Base-by-base conservation (phyloP, 1,140 invertebrate genomes). In the Uloborus diversus region DNA sequence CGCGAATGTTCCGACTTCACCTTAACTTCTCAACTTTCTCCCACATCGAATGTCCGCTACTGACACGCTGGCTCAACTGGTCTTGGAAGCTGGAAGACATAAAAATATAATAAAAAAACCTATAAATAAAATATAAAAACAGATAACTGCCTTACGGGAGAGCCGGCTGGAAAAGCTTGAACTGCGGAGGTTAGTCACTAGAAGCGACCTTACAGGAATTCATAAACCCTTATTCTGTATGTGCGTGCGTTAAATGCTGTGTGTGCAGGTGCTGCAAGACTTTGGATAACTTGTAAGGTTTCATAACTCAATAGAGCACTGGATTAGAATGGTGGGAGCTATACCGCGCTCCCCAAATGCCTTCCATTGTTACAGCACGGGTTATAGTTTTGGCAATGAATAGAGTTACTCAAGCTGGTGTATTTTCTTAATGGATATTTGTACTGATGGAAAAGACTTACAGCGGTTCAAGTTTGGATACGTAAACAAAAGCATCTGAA, bases 271-370 rank as follows among this genome's bases (percentile, higher is more conserved):
- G 68, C 53, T 14, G 69, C 17, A 7, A 5, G 9, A 7, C 49
- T n/a, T 20, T 53, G 13, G 23, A 20, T n/a, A 2, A 42, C 30
- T 73, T 73, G 70, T 61, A 73, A 49, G 70, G 70, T 17, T 73
- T 73, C 70, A 73, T 56, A 73, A 73, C 70, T 73, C 70, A 42
- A 73, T 73, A 73, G 70, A 28, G 28, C 70, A 17, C 37, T 73
- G 57, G 23, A 4, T 62, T 30, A 57, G 70, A 61, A 62, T 57
- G 70, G 70, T 32, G 5, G 9, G 23, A 25, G 3, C 28, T 11
- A 47, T 42, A 23, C 27, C 33, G 33, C 61, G 51, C 61, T n/a
- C n/a, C n/a, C n/a, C n/a, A n/a, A n/a, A n/a, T n/a, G n/a, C n/a
- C n/a, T n/a, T n/a, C n/a, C n/a, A n/a, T n/a, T n/a, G n/a, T n/a